These are phyloP conservation scores for Orthonevra nobilis DNA, from an alignment of 2,888 invertebrate genomes.

Conservation along the genomic window DNA sequence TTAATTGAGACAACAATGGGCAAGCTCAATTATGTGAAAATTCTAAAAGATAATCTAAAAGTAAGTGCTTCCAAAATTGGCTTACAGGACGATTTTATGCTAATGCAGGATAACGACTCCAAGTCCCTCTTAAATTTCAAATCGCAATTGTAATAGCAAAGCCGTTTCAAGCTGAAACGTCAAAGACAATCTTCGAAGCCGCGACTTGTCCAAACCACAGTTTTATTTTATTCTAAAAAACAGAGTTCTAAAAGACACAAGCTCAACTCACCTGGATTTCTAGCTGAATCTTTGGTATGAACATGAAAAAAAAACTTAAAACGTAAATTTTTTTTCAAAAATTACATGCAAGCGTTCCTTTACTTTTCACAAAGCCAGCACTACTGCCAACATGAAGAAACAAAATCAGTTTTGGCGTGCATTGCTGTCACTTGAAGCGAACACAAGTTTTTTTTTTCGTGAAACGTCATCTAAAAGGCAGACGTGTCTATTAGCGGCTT, in stretches of 20 bases:
- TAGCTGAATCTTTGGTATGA: too few relatives aligned
- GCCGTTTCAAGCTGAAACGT: too few relatives aligned
- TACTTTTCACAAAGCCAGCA: too few relatives aligned
- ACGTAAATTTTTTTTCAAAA: too few relatives aligned
- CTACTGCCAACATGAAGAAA: conserved; percentile 30
- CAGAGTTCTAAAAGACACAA: too few relatives aligned
- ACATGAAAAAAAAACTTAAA: too few relatives aligned
- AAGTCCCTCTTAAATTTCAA: background rate
- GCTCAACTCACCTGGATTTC: too few relatives aligned
- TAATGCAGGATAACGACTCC: background rate
- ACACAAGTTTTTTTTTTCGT: conserved; percentile 35
- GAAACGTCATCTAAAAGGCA: conserved; percentile 68
- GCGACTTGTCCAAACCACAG: too few relatives aligned
- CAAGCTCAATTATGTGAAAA: background rate
- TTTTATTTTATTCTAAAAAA: too few relatives aligned
- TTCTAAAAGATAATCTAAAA: conserved; percentile 7
- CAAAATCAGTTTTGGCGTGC: background rate
- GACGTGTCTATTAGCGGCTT: conserved; percentile 63
- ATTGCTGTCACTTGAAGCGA: conserved; percentile 40
- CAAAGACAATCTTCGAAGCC: too few relatives aligned
- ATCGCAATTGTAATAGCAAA: too few relatives aligned
- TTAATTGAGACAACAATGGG: conserved; percentile 6
- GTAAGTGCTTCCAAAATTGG: background rate
- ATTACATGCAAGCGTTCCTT: too few relatives aligned
- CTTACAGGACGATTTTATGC: background rate